Percentiles rank a stretch among this genome's conserved stretches.
Evolutionary conservation across 1,140 invertebrate species (phyloP).

Genomic region (Arion vulgaris): DNA sequence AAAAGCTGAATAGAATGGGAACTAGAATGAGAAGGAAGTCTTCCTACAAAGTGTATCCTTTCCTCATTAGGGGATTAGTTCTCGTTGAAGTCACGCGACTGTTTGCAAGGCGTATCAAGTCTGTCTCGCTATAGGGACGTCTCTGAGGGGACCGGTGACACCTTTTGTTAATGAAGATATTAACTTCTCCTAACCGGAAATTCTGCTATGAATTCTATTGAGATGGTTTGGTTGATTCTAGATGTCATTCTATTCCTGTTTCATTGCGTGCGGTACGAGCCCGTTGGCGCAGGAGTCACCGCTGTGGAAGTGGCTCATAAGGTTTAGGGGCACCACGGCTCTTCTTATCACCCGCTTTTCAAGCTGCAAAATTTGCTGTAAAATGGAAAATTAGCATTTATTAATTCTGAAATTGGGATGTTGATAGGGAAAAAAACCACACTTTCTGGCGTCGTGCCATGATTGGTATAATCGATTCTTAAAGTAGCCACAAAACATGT

Average conservation of each 20-base stretch:
- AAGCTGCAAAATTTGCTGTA: not conserved
- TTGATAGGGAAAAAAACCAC: too few species aligned
- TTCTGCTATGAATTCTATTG: not conserved
- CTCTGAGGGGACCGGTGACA: conserved; percentile 1
- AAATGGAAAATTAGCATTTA: conserved; percentile 29
- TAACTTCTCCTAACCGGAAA: not conserved
- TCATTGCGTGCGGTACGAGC: not conserved
- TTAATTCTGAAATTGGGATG: conserved; percentile 29
- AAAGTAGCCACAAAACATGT: too few species aligned
- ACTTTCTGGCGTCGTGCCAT: too few species aligned
- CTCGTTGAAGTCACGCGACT: too few species aligned
- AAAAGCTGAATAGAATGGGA: too few species aligned
- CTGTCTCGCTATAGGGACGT: conserved; percentile 19
- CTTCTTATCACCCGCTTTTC: not conserved
- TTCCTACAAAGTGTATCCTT: too few species aligned
- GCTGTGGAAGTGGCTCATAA: not conserved
- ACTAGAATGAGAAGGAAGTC: too few species aligned
- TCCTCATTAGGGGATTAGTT: too few species aligned
- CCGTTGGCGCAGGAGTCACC: not conserved
- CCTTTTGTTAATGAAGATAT: conserved; percentile 19
- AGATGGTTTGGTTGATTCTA: not conserved
- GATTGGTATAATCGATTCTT: too few species aligned
- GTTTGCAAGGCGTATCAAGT: conserved; percentile 1
- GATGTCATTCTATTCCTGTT: not conserved
- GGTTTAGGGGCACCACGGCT: not conserved